Conservation (phyloP, 2,888 invertebrate genomes). For the Parthenolecanium corni region DNA sequence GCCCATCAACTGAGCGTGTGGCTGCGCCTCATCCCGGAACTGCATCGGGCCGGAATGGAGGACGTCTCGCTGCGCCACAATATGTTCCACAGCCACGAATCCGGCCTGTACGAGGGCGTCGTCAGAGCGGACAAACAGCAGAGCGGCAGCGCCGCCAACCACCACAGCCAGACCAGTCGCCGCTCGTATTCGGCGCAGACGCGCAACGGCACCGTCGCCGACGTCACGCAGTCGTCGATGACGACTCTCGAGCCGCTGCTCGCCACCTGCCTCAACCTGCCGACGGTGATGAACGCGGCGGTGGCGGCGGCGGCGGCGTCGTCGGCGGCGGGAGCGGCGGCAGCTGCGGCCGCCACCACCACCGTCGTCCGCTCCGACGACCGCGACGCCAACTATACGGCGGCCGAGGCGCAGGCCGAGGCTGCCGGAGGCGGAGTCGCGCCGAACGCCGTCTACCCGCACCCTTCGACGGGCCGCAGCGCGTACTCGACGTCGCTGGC, state of each 20-base stretch:
- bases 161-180: slow-evolving; percentile 31
- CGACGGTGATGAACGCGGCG: slow-evolving; percentile 31
- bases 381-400: neutral
- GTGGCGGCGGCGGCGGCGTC: neutral
- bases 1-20: slow-evolving; percentile 92
- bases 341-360: slow-evolving; percentile 64
- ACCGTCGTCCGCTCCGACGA: slow-evolving; percentile 64
- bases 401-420: neutral
- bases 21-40: slow-evolving; percentile 84
- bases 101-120: slow-evolving; percentile 78
- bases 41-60: slow-evolving; percentile 71
- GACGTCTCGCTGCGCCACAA: slow-evolving; percentile 79
- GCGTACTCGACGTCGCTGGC: slow-evolving; percentile 59
- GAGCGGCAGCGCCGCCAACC: slow-evolving; percentile 41
- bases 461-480: slow-evolving; percentile 20
- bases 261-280: slow-evolving; percentile 58
- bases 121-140: slow-evolving; percentile 74
- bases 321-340: slow-evolving; percentile 38
- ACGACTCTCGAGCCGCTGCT: slow-evolving; percentile 54
- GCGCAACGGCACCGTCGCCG: slow-evolving; percentile 35
- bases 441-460: too few relatives aligned
- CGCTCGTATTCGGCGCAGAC: slow-evolving; percentile 4
- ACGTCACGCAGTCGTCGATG: slow-evolving; percentile 44
- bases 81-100: slow-evolving; percentile 77
- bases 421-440: neutral